Percentiles rank a stretch among this genome's conserved stretches.
phyloP scores from a whole-genome alignment of 1,140 invertebrate species.

The Aplysia californica region DNA sequence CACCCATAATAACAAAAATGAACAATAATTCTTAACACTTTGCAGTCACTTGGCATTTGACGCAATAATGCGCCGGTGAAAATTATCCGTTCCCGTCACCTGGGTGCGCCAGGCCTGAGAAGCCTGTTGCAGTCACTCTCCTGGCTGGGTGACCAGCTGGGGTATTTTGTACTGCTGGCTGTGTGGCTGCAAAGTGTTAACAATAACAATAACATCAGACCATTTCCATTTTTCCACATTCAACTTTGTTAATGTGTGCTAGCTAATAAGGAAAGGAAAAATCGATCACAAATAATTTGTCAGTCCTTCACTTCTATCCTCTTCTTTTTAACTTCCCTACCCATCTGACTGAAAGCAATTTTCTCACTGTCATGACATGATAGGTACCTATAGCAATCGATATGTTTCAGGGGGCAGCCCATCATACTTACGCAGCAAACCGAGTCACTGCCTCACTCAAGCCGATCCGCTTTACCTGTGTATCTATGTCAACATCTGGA shows the following conservation, averaged over 20 bases:
- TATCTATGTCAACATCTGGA: constrained; percentile 79
- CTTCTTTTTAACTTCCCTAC: not conserved
- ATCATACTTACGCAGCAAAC: constrained; percentile 84
- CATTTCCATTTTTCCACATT: not conserved
- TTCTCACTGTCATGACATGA: not conserved
- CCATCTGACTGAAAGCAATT: no score
- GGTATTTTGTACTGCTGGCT: no score
- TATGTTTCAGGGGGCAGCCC: constrained; percentile 10
- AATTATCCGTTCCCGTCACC: not conserved
- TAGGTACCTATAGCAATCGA: not conserved
- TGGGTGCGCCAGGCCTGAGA: not conserved
- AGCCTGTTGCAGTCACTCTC: no score
- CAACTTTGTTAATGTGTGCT: not conserved
- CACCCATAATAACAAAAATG: no score
- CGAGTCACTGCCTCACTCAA: constrained; percentile 92
- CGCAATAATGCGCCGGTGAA: not conserved
- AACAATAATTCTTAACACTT: no score
- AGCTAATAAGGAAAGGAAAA: no score
- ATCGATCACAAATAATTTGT: not conserved
- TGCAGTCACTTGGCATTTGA: not conserved
- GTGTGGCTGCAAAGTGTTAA: no score
- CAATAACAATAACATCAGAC: not conserved
- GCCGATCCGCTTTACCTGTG: constrained; percentile 89
- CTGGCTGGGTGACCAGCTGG: no score
- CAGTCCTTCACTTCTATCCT: not conserved